phyloP scores from a whole-genome alignment of 2,113 vertebrate species.

The Muscicapa adusta region DNA sequence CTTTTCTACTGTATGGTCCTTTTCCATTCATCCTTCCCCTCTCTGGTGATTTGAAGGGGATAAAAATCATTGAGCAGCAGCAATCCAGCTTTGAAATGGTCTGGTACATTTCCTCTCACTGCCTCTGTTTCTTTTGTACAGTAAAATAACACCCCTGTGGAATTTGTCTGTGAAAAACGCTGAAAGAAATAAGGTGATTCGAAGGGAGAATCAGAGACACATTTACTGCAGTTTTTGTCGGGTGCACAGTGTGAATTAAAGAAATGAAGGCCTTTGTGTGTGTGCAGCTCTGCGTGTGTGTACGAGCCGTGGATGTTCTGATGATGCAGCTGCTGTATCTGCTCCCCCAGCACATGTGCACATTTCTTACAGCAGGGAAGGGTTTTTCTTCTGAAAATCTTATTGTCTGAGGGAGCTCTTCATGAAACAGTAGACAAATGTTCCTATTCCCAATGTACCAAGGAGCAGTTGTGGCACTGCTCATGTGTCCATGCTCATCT shows the following conservation, averaged over 20 bases:
- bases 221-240: not conserved
- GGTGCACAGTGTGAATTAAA: not conserved
- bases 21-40: conserved; percentile 61
- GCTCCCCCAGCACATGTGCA: not conserved
- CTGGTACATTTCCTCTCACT: conserved; percentile 50
- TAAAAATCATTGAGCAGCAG: conserved; percentile 64
- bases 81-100: conserved; percentile 64
- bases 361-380: not conserved
- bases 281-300: not conserved
- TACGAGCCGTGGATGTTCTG: not conserved
- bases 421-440: not conserved
- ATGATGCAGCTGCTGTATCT: not conserved
- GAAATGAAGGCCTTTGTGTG: not conserved
- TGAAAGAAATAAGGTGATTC: conserved; percentile 12
- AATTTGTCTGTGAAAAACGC: not conserved
- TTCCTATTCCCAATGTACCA: not conserved
- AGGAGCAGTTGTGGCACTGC: not conserved
- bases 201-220: not conserved
- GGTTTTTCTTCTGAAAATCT: not conserved
- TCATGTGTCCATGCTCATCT: not conserved
- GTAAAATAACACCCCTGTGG: conserved; percentile 3
- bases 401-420: not conserved
- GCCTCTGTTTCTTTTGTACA: not conserved
- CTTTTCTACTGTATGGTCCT: conserved; percentile 61
- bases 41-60: conserved; percentile 50